phyloP scores from a whole-genome alignment of 2,113 vertebrate genomes.

The Ochotona princeps region DNA sequence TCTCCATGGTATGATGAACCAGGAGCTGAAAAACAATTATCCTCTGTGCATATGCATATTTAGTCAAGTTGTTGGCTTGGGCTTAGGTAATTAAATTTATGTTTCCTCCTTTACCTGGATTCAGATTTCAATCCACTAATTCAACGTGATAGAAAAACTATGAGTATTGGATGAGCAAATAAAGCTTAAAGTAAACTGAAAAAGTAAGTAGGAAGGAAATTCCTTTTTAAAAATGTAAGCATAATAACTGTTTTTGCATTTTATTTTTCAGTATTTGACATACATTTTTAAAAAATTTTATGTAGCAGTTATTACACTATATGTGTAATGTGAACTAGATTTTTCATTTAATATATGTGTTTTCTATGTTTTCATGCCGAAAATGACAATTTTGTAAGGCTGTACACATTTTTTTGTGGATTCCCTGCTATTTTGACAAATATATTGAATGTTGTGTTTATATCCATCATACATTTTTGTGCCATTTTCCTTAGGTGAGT shows the following conservation, averaged over 20 bases:
- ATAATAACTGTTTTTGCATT: not conserved
- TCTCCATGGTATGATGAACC: not conserved
- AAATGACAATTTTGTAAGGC: slow-evolving; percentile 27
- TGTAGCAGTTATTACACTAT: not conserved
- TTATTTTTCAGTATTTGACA: slow-evolving; percentile 2
- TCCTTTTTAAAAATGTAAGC: not conserved
- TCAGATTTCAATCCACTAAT: not conserved
- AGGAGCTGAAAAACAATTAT: slow-evolving; percentile 13
- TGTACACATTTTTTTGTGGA: not conserved
- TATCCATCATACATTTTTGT: not conserved
- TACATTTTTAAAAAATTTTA: not conserved
- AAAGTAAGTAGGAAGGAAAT: not conserved
- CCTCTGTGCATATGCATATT: not conserved
- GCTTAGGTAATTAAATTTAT: not conserved
- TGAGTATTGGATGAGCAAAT: not conserved
- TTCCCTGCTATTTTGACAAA: not conserved
- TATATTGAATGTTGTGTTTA: not conserved
- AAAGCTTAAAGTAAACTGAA: not conserved
- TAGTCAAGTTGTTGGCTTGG: not conserved
- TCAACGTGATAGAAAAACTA: not conserved
- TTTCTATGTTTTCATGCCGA: slow-evolving; percentile 5
- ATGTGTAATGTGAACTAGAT: not conserved
- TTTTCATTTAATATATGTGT: not conserved
- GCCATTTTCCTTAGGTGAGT: not conserved
- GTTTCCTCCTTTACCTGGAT: not conserved